Evolutionary conservation across 2,113 vertebrate species (phyloP), one percentile per base, ranked within the genome.

Genomic region (Neolamprologus variostigma): DNA sequence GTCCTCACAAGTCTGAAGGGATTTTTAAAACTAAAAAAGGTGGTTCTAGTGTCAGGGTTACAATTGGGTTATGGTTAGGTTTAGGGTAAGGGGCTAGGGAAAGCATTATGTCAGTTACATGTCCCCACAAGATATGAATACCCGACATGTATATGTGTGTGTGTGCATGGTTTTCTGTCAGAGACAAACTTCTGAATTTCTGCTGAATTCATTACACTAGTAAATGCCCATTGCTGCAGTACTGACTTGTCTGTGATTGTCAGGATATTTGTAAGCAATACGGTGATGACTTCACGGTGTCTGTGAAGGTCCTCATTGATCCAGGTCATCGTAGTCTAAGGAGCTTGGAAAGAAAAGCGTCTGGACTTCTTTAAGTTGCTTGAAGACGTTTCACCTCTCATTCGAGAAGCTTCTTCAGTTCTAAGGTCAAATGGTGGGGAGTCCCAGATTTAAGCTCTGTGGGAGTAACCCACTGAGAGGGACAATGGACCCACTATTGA

Each of bases 131-230:
- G 7, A 28, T 0, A 57, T 57, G 54, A 57, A 14, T 57, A 57
- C 12, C 1, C 54, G 0, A 2, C 23, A 57, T 28, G 54, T 59
- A 1, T 2, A 1, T 31, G 14, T 61, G n/a, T 54, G 14, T 59
- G 57, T 17, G 26, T 14, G 23, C n/a, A 23, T 2, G 10, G 53
- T 12, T 54, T 54, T 5, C 61, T 37, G 31, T 71, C 63, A 45
- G 8, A 45, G 13, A 73, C 13, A 45, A 26, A 9, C n/a, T 16
- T 73, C n/a, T 71, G 66, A 71, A 71, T 42, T 71, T 21, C 12
- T 66, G 33, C 31, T 37, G 33, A 35, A 66, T 68, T 68, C n/a
- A 68, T 68, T 68, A 40, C 66, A 42, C 12, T 21, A 23, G 66
- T 26, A 45, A 42, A 45, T 0, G 2, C n/a, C 5, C 5, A 9